Percentiles rank a stretch among this genome's conserved stretches.
phyloP scores from a whole-genome alignment of 2,113 vertebrate species.

The Protobothrops mucrosquamatus region DNA sequence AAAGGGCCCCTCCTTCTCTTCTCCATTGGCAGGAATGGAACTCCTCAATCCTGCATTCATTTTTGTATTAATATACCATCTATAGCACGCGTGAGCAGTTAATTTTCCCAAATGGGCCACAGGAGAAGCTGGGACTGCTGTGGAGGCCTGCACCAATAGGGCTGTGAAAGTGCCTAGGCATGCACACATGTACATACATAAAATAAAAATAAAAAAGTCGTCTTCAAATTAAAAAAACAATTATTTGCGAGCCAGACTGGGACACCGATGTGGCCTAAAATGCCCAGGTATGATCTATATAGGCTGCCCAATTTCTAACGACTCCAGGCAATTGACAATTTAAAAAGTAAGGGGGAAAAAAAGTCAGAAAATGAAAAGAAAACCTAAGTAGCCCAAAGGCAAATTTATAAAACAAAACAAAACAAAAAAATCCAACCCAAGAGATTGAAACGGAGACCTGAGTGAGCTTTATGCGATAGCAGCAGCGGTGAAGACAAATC shows the following conservation, averaged over 20 bases:
- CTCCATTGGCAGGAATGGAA: neutral
- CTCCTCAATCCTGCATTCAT: neutral
- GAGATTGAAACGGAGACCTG: neutral
- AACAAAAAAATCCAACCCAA: neutral
- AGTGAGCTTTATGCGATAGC: neutral
- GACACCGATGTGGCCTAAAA: neutral
- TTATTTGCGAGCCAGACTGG: neutral
- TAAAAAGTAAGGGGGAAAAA: no score
- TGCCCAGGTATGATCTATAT: neutral
- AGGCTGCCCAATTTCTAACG: neutral
- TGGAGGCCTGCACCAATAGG: no score
- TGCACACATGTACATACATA: no score
- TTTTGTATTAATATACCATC: neutral
- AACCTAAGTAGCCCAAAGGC: neutral
- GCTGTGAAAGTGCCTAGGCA: no score
- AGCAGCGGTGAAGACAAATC: neutral
- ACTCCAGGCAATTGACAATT: neutral
- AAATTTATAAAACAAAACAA: neutral
- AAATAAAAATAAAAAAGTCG: no score
- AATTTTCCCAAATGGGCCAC: neutral
- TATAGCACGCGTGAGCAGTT: neutral
- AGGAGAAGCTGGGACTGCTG: neutral
- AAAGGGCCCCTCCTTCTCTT: neutral
- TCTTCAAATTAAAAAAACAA: neutral
- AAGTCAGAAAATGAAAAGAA: neutral